A percentile compares a stretch with the other conserved stretches of the same genome.
phyloP scores from a whole-genome alignment of 2,797 vertebrate genomes.

The Parauchenoglanis ngamensis region DNA sequence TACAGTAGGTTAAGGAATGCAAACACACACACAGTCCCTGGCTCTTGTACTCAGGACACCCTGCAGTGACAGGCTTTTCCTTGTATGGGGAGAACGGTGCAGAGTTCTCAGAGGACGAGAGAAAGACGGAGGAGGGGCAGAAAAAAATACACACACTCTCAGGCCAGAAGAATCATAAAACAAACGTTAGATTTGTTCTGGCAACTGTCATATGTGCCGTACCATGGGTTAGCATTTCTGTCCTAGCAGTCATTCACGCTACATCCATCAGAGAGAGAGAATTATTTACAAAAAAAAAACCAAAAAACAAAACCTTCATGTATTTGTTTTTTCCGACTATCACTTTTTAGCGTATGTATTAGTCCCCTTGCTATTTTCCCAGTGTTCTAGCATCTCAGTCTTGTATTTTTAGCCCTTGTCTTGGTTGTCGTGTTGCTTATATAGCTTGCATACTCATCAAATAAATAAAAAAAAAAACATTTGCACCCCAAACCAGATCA shows the following conservation, averaged over 20 bases:
- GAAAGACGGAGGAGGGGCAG: not conserved
- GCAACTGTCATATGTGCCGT: slow-evolving; percentile 64
- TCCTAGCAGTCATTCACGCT: slow-evolving; percentile 58
- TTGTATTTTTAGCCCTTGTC: not conserved
- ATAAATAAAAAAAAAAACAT: not conserved
- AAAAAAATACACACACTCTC: not conserved
- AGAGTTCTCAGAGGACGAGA: slow-evolving; percentile 4
- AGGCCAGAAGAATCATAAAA: slow-evolving; percentile 55
- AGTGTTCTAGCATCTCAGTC: not conserved
- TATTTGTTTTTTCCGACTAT: not conserved
- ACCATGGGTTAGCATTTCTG: slow-evolving; percentile 51
- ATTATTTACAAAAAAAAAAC: not conserved
- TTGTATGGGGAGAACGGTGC: slow-evolving; percentile 36
- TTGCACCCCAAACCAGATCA: not conserved
- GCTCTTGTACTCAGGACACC: slow-evolving; percentile 38
- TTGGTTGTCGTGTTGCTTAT: slow-evolving; percentile 3
- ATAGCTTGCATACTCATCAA: not conserved
- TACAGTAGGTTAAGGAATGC: not conserved
- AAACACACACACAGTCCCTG: slow-evolving; percentile 36
- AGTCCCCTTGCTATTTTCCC: not conserved
- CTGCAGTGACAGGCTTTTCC: slow-evolving; percentile 44
- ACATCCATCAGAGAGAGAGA: slow-evolving; percentile 53
- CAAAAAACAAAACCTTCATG: not conserved
- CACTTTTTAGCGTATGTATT: not conserved
- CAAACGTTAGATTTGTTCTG: slow-evolving; percentile 65